These are phyloP conservation scores for Anarsia innoxiella DNA, from an alignment of 2,888 invertebrate species.

Conservation along the genomic window DNA sequence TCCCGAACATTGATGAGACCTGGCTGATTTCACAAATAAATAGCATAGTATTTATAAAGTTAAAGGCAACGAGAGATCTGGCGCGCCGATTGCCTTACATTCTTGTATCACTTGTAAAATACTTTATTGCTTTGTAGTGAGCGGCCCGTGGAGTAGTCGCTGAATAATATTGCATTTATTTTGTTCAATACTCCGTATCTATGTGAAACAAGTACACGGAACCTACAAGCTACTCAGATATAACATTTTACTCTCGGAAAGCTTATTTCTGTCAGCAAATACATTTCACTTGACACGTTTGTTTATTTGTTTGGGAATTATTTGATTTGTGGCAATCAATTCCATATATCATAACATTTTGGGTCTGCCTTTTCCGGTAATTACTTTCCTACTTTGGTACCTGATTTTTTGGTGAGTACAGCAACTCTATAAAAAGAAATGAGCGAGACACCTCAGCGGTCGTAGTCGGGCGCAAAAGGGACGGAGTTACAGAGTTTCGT, in stretches of 20 bases:
- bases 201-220: neutral
- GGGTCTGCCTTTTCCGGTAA: too few relatives aligned
- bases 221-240: too few relatives aligned
- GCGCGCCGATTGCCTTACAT: constrained; percentile 55
- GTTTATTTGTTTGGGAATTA: too few relatives aligned
- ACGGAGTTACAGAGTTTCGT: constrained; percentile 31
- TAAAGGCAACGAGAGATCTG: constrained; percentile 59
- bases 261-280: too few relatives aligned
- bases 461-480: constrained; percentile 36
- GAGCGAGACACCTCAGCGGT: constrained; percentile 33
- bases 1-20: constrained; percentile 50
- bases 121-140: constrained; percentile 62
- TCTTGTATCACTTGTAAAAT: constrained; percentile 74
- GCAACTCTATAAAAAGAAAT: constrained; percentile 23
- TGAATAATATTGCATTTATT: constrained; percentile 11
- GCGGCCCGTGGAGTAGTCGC: constrained; percentile 29
- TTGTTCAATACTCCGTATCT: neutral
- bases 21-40: constrained; percentile 71
- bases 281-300: too few relatives aligned
- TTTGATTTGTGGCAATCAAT: too few relatives aligned
- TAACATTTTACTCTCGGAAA: too few relatives aligned
- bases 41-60: constrained; percentile 72
- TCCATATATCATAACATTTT: too few relatives aligned
- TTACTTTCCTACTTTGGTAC: too few relatives aligned
- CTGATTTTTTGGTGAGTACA: too few relatives aligned